Evolutionary conservation across 1,140 invertebrate genomes (phyloP), one percentile per base, ranked within the genome.

Genomic region (Drosophila equinoxialis): DNA sequence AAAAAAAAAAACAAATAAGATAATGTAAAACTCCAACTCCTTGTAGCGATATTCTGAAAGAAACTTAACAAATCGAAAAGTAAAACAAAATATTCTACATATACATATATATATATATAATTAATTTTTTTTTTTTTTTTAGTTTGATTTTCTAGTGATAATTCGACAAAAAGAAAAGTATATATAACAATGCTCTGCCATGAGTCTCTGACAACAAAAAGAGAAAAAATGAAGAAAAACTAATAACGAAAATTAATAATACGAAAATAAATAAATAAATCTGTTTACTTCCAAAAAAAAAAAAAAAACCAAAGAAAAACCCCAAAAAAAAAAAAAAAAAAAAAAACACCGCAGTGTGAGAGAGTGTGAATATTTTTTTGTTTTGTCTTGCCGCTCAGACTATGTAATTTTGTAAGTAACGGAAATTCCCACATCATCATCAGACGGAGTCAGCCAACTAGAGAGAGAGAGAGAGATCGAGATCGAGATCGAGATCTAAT

Each of bases 21-120:
- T 23, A 42, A 41, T 59, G 33, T 59, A 59, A 30, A 37, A 37
- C 14, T 57, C 42, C 67, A 65, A 74, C 80, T 64, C 79, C 72
- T 86, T 74, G 77, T 87, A 87, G 83, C 77, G 83, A 83, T 87
- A 87, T 87, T 87, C 84, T 87, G 80, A 87, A 87, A 74, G 79
- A 87, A 82, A 65, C 67, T 75, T 63, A 81, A 84, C 62, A 68
- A 67, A 82, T 74, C 35, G 17, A 51, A 20, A 61, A 79, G 58
- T 51, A 66, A 68, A 59, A 41, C 14, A 35, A 72, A 73, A 58
- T 48, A 48, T 45, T 67, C 33, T 65, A 76, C 65, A 67, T 61
- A 20, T 58, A 71, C 63, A 65, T 30, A 30, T 30, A 67, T 61
- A 20, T 58, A 71, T 66, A 65, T 30, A 30, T 30, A 61, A 54